These are phyloP conservation scores for Pyralis farinalis DNA, from an alignment of 2,888 invertebrate species.

Conservation along the genomic window DNA sequence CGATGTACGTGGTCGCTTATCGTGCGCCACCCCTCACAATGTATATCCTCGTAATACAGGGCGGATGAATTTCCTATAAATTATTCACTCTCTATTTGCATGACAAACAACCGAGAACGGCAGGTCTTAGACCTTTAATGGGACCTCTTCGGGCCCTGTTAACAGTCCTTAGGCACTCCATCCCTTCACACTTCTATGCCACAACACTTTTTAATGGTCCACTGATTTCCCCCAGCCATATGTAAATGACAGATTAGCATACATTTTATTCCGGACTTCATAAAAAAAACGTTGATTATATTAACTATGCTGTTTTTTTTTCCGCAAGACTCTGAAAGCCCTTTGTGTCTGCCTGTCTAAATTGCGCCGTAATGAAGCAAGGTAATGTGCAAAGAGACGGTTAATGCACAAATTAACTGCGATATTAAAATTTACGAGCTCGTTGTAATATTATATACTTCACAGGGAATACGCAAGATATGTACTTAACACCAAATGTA, in stretches of 20 bases:
- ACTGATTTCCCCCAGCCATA: slow-evolving; percentile 70
- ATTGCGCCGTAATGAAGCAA: slow-evolving; percentile 18
- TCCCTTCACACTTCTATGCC: slow-evolving; percentile 44
- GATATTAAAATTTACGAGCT: slow-evolving; percentile 11
- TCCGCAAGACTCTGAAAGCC: slow-evolving; percentile 23
- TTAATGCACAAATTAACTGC: slow-evolving; percentile 11
- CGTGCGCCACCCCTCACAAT: slow-evolving; percentile 52
- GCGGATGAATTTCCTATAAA: slow-evolving; percentile 65
- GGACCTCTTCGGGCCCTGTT: slow-evolving; percentile 50
- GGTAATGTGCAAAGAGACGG: slow-evolving; percentile 10
- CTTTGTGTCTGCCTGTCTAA: slow-evolving; percentile 25
- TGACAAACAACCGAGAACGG: slow-evolving; percentile 67
- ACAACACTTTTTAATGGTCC: slow-evolving; percentile 60
- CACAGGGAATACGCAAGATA: slow-evolving; percentile 2
- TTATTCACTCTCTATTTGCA: slow-evolving; percentile 76
- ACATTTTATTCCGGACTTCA: slow-evolving; percentile 45
- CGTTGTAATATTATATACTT: slow-evolving; percentile 6
- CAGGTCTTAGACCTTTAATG: slow-evolving; percentile 67
- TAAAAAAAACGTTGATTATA: slow-evolving; percentile 32
- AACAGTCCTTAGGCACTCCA: slow-evolving; percentile 40
- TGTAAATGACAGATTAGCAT: slow-evolving; percentile 67
- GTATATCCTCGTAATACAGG: slow-evolving; percentile 48
- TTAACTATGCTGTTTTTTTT: slow-evolving; percentile 44
- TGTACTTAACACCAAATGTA: not conserved
- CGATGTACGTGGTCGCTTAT: slow-evolving; percentile 29